Percentiles rank a stretch among this genome's conserved stretches.
These are phyloP conservation scores for zebrafish (Danio rerio) DNA, from an alignment of 2,113 vertebrate genomes.

Conservation along the genomic window DNA sequence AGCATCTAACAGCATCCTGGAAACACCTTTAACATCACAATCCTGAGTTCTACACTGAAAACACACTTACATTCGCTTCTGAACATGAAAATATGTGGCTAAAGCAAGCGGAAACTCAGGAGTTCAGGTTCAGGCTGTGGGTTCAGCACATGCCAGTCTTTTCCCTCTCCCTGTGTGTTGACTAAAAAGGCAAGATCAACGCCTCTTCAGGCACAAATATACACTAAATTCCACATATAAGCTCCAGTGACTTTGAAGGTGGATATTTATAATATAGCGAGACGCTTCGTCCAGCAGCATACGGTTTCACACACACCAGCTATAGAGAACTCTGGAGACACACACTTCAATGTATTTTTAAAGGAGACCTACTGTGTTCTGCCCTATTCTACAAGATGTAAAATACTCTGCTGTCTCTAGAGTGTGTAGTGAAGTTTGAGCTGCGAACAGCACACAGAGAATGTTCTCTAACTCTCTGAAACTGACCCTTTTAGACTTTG, in stretches of 20 bases:
- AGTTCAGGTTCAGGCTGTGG: slow-evolving; percentile 51
- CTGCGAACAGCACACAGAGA: too few relatives aligned
- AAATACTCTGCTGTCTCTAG: too few relatives aligned
- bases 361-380: too few relatives aligned
- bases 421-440: too few relatives aligned
- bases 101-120: too few relatives aligned
- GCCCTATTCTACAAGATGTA: too few relatives aligned
- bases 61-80: not conserved
- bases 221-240: slow-evolving; percentile 69
- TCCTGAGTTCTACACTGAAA: not conserved
- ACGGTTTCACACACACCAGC: slow-evolving; percentile 1
- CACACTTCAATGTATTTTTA: too few relatives aligned
- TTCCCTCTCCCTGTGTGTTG: not conserved
- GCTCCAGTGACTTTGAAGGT: slow-evolving; percentile 65
- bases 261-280: slow-evolving; percentile 61
- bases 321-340: not conserved
- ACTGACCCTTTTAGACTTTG: too few relatives aligned
- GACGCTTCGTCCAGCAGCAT: slow-evolving; percentile 14
- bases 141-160: not conserved
- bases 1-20: not conserved
- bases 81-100: not conserved
- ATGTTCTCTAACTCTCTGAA: too few relatives aligned
- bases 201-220: slow-evolving; percentile 48
- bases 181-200: slow-evolving; percentile 55
- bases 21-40: not conserved